Evolutionary conservation across 2,888 invertebrate genomes (phyloP), one percentile per base, ranked within the genome.

Genomic region (Xestobium rufovillosum): DNA sequence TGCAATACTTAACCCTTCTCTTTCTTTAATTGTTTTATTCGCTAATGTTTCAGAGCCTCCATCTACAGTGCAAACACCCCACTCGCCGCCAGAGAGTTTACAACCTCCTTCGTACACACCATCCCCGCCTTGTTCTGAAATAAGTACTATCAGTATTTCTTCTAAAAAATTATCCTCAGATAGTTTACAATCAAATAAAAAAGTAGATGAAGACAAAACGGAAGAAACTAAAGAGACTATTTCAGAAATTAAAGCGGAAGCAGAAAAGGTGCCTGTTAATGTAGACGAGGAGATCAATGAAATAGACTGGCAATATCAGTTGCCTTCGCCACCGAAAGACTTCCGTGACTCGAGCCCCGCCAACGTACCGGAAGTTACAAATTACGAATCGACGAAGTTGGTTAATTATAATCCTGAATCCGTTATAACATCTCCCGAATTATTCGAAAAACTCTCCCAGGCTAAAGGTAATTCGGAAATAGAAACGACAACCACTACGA

Each of bases 321-420:
- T 76, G 26, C 77, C 77, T 1, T 74, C 74, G 1, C 77, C 77
- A 1, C 77, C 77, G 1, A 70, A 68, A 34, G 71, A 70, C 10
- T 72, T 76, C 52, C 59, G 73, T 32, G 75, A 76, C 44, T 47
- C 55, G 4, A 61, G 60, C 48, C 63, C 66, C 4, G 48, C 50
- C 6, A 52, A 47, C 43, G 42, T 52, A 17, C 49, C 52, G 3
- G 52, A 49, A 26, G 36, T 44, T 6, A 48, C 47, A 4, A 49
- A 50, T 33, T 49, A 50, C 26, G 55, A 56, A 19, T 49, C 52
- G 10, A 43, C 50, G 34, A 54, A 49, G 1, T 39, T 49, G n/a
- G 36, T 43, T n/a, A n/a, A 39, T 9, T 39, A 45, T 38, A 30
- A 48, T n/a, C 50, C 54, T 2, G 63, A 65, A 43, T 63, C 64